These are phyloP conservation scores for Bhutanitis thaidina DNA, from an alignment of 2,888 invertebrate species.

Conservation along the genomic window DNA sequence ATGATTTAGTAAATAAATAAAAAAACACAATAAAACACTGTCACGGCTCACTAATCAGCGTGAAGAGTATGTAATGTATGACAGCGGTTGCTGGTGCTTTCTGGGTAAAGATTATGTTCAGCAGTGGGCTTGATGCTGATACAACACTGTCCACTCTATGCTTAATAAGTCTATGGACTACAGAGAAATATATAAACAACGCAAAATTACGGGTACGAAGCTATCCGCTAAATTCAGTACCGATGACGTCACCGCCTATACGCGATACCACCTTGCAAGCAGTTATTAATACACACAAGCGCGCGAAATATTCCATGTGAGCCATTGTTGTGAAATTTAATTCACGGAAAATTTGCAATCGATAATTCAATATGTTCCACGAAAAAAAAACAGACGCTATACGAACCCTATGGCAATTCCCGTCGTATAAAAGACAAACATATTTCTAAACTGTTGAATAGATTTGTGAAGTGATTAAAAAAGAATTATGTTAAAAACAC, in stretches of 20 bases:
- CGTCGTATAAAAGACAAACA: no score
- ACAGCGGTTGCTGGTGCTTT: no score
- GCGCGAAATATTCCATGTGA: conserved; percentile 26
- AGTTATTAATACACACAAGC: conserved; percentile 36
- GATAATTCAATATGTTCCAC: conserved; percentile 1
- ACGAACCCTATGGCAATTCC: not conserved
- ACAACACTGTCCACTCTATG: conserved; percentile 24
- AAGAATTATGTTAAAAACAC: no score
- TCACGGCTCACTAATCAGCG: no score
- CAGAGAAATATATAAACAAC: conserved; percentile 32
- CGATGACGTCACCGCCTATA: conserved; percentile 45
- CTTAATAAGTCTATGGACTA: conserved; percentile 24
- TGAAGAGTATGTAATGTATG: no score
- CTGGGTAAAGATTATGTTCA: no score
- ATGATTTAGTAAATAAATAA: no score
- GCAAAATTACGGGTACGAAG: conserved; percentile 42
- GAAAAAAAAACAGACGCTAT: not conserved
- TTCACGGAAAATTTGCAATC: conserved; percentile 22
- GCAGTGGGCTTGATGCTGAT: no score
- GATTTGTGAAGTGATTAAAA: no score
- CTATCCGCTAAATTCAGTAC: conserved; percentile 39
- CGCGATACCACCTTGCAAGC: conserved; percentile 25
- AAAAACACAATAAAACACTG: no score
- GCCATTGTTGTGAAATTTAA: conserved; percentile 26
- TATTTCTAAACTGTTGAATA: no score